Percentiles rank a stretch among this genome's conserved stretches.
Evolutionary conservation across 2,113 vertebrate genomes (phyloP).

Genomic region (Albula goreensis): DNA sequence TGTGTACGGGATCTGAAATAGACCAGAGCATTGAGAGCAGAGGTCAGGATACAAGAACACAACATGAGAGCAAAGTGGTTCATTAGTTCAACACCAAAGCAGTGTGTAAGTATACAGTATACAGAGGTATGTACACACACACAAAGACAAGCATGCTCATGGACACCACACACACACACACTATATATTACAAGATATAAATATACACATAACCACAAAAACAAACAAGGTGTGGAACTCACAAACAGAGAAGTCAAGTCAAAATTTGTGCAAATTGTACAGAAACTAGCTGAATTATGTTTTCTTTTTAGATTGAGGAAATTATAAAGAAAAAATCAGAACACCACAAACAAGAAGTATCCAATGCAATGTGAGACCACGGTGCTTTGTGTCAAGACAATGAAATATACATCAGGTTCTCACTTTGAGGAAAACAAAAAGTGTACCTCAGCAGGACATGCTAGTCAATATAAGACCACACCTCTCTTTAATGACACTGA

Average conservation of each 20-base stretch:
- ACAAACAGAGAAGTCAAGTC: neutral
- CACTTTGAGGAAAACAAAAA: neutral
- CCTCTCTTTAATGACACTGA: neutral
- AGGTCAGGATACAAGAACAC: neutral
- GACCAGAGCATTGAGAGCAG: neutral
- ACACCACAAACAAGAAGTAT: neutral
- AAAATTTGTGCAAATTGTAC: no score
- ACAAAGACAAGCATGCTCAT: no score
- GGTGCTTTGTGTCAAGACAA: neutral
- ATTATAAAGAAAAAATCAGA: neutral
- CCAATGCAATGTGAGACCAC: neutral
- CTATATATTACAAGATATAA: no score
- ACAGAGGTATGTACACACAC: no score
- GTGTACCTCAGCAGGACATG: neutral
- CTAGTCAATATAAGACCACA: neutral
- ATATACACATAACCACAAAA: neutral
- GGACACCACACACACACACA: no score
- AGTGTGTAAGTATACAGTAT: neutral
- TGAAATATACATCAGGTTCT: no score
- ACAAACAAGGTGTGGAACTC: neutral
- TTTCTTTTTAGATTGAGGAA: neutral
- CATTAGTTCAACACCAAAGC: neutral
- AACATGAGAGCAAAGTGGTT: neutral
- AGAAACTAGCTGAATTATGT: neutral
- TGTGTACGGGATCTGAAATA: slow-evolving; percentile 64